Percentiles rank a stretch among this genome's conserved stretches.
These are phyloP conservation scores for Tenthredo scrophulariae DNA, from an alignment of 2,888 invertebrate genomes.

Conservation along the genomic window DNA sequence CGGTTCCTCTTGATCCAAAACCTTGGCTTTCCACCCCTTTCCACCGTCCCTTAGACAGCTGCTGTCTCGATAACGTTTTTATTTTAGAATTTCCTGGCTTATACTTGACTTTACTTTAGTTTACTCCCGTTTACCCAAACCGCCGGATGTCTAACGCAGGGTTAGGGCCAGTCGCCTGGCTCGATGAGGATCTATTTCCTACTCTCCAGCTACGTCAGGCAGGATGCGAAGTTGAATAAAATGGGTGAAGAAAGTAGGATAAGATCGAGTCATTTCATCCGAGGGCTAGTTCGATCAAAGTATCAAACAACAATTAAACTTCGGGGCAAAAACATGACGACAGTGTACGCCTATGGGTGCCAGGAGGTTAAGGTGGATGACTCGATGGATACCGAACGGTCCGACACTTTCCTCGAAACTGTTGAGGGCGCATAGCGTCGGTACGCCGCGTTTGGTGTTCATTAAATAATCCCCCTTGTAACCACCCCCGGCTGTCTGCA, in stretches of 20 bases:
- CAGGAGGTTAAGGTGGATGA: conserved; percentile 60
- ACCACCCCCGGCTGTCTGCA: conserved; percentile 38
- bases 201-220: not conserved
- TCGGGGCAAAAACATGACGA: conserved; percentile 66
- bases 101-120: not conserved
- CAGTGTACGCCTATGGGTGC: conserved; percentile 64
- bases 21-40: conserved; percentile 17
- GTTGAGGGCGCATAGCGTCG: conserved; percentile 56
- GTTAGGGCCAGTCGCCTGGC: not conserved
- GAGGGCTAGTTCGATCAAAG: not conserved
- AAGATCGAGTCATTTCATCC: conserved; percentile 1
- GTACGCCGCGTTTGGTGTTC: conserved; percentile 73
- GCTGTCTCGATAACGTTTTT: conserved; percentile 32
- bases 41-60: conserved; percentile 1
- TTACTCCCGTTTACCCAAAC: not conserved
- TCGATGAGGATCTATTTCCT: conserved; percentile 42
- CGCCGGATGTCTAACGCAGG: conserved; percentile 42
- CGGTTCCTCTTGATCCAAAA: not conserved
- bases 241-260: not conserved
- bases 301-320: conserved; percentile 47
- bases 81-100: conserved; percentile 49
- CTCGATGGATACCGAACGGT: conserved; percentile 13
- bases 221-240: conserved; percentile 23
- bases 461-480: conserved; percentile 74
- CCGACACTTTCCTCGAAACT: conserved; percentile 13